Conservation (phyloP, 2,888 invertebrate species). For the Gandaritis pyraliata region DNA sequence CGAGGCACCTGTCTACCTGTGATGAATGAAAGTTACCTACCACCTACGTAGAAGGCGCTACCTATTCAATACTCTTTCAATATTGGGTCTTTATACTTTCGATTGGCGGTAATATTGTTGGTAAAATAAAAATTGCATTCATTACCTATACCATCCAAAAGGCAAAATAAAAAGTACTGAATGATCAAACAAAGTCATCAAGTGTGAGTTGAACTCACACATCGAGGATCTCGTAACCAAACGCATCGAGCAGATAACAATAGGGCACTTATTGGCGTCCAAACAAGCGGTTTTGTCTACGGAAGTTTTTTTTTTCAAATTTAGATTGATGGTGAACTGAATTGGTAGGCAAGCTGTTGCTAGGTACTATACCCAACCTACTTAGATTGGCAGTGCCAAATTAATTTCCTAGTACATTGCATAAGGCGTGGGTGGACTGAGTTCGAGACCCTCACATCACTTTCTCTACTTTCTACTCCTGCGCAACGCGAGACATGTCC, state of each 20-base stretch:
- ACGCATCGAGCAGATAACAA: too few species aligned
- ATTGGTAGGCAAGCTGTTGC: too few species aligned
- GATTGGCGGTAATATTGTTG: constrained; percentile 1
- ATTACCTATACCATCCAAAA: neutral
- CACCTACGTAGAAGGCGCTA: constrained; percentile 12
- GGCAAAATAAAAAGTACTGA: too few species aligned
- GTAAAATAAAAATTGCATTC: too few species aligned
- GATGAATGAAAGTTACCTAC: constrained; percentile 29
- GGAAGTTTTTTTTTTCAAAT: too few species aligned
- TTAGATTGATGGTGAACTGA: too few species aligned
- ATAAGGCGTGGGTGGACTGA: constrained; percentile 30
- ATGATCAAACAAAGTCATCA: too few species aligned
- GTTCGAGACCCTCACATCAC: constrained; percentile 59
- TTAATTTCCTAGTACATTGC: constrained; percentile 2
- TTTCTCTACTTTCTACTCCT: constrained; percentile 72
- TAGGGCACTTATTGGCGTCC: too few species aligned
- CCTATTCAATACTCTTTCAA: constrained; percentile 9
- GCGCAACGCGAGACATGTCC: constrained; percentile 59
- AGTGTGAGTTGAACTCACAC: too few species aligned
- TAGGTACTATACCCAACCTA: neutral
- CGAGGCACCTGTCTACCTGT: constrained; percentile 17
- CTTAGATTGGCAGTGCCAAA: neutral
- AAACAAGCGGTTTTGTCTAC: too few species aligned
- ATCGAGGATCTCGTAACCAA: too few species aligned
- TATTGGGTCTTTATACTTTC: neutral